These are phyloP conservation scores for Apomyelois bistriatella DNA, from an alignment of 2,888 invertebrate genomes.

Conservation along the genomic window DNA sequence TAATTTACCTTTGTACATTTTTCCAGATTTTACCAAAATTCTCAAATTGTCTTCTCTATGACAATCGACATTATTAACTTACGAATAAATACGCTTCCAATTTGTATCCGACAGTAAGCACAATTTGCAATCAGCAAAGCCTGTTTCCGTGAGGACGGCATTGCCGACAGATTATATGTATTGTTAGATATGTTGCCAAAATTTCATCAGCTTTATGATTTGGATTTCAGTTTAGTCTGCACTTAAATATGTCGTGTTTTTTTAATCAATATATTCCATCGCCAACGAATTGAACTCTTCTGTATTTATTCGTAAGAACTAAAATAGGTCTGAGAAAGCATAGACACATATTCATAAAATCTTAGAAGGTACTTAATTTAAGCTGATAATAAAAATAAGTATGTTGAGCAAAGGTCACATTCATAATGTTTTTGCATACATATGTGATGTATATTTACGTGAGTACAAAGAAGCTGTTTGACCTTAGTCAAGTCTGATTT, in stretches of 20 bases:
- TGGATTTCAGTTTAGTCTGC: not conserved
- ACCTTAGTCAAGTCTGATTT: constrained; percentile 7
- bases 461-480: not conserved
- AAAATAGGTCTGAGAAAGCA: too few species aligned
- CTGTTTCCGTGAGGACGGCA: constrained; percentile 51
- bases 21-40: constrained; percentile 35
- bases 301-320: not conserved
- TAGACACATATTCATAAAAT: too few species aligned
- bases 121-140: constrained; percentile 72
- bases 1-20: constrained; percentile 22
- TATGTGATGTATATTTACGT: too few species aligned
- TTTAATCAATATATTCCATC: too few species aligned
- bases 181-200: constrained; percentile 30
- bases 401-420: too few species aligned
- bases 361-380: too few species aligned
- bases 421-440: not conserved
- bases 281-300: not conserved
- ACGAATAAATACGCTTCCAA: constrained; percentile 59
- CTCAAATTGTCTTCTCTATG: constrained; percentile 46
- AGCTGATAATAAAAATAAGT: too few species aligned
- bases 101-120: constrained; percentile 66
- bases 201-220: constrained; percentile 13
- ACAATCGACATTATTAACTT: constrained; percentile 58
- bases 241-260: not conserved
- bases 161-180: constrained; percentile 47